Conservation (phyloP, 1,140 invertebrate genomes). For the Leptinotarsa texana region DNA sequence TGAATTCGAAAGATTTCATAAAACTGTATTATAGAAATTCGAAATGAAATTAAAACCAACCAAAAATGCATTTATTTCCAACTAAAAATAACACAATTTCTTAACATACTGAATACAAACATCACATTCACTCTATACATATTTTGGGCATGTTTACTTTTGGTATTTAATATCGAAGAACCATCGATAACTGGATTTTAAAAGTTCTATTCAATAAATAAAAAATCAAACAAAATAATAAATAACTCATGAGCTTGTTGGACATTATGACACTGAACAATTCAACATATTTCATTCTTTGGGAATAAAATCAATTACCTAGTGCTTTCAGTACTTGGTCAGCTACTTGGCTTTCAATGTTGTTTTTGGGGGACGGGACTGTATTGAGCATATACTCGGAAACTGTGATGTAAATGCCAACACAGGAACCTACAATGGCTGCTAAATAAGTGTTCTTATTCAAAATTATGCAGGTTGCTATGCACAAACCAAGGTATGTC, state of each 20-base stretch:
- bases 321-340: conserved; percentile 31
- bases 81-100: not conserved
- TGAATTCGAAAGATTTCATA: too few relatives aligned
- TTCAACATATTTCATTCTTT: not conserved
- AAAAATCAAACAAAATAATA: too few relatives aligned
- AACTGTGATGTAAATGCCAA: conserved; percentile 75
- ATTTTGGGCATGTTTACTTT: not conserved
- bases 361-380: conserved; percentile 37
- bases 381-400: conserved; percentile 71
- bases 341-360: conserved; percentile 39
- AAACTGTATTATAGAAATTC: too few relatives aligned
- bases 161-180: not conserved
- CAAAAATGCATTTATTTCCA: not conserved
- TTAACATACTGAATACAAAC: not conserved
- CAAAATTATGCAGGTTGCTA: conserved; percentile 82
- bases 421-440: conserved; percentile 71
- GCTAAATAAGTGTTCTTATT: conserved; percentile 74
- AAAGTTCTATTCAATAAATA: too few relatives aligned
- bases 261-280: too few relatives aligned
- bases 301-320: not conserved
- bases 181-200: not conserved
- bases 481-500: conserved; percentile 77
- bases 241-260: too few relatives aligned
- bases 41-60: not conserved
- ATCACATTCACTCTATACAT: not conserved